Evolutionary conservation across 2,888 invertebrate genomes (phyloP).

Genomic region (Stramonita haemastoma): DNA sequence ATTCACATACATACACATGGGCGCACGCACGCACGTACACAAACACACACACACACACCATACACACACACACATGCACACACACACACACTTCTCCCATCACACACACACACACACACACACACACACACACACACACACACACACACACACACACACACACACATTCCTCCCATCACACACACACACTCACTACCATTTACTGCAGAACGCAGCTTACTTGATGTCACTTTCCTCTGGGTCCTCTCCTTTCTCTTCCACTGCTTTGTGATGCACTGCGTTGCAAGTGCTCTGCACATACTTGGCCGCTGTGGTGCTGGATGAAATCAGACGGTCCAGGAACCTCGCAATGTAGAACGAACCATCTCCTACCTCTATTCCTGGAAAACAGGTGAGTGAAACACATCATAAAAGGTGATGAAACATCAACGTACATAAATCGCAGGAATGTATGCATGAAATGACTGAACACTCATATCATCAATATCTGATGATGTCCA

Average conservation of each 20-base stretch:
- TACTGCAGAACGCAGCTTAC: not conserved
- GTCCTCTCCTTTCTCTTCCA: not conserved
- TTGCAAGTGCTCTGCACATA: slow-evolving; percentile 38
- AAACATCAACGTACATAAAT: too few species aligned
- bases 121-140: not conserved
- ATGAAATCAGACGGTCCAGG: slow-evolving; percentile 43
- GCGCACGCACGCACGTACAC: too few species aligned
- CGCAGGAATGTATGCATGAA: too few species aligned
- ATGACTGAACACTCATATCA: too few species aligned
- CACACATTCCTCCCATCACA: not conserved
- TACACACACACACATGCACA: not conserved
- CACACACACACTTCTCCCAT: not conserved
- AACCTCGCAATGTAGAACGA: slow-evolving; percentile 44
- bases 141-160: not conserved
- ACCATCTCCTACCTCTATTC: slow-evolving; percentile 43
- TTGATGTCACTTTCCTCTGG: slow-evolving; percentile 31
- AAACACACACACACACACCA: not conserved
- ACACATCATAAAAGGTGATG: not conserved
- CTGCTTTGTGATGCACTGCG: not conserved
- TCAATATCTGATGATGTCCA: too few species aligned
- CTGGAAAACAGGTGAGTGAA: not conserved
- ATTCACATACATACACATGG: not conserved
- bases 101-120: not conserved
- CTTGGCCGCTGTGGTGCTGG: slow-evolving; percentile 42
- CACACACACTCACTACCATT: too few species aligned